These are phyloP conservation scores for Venturia canescens DNA, from an alignment of 1,140 invertebrate genomes.

Conservation along the genomic window DNA sequence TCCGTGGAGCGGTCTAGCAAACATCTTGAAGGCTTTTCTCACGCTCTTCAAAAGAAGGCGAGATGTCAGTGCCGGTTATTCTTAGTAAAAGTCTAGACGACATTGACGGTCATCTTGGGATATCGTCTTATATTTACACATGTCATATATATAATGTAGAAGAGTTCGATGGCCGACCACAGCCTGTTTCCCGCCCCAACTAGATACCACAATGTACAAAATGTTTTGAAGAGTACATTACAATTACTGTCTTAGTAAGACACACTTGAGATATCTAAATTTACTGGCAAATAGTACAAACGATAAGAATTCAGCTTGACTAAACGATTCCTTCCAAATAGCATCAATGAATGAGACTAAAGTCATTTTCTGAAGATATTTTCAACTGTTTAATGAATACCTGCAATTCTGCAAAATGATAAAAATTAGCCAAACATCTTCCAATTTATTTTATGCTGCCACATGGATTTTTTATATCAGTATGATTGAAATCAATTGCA, in stretches of 20 bases:
- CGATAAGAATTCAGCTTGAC: background rate
- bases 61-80: constrained; percentile 2
- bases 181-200: background rate
- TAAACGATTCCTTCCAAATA: background rate
- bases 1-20: constrained; percentile 9
- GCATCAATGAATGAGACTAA: background rate
- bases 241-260: too few relatives aligned
- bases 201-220: background rate
- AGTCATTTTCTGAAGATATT: too few relatives aligned
- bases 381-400: too few relatives aligned
- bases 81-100: background rate
- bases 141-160: background rate
- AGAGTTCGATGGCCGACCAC: constrained; percentile 30
- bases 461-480: too few relatives aligned
- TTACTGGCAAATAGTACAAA: too few relatives aligned
- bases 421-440: too few relatives aligned
- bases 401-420: too few relatives aligned
- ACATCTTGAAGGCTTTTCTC: constrained; percentile 28
- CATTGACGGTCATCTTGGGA: constrained; percentile 4
- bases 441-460: too few relatives aligned
- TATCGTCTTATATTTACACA: constrained; percentile 10
- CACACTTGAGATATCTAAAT: too few relatives aligned
- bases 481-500: too few relatives aligned
- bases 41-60: constrained; percentile 19
- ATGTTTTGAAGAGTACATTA: too few relatives aligned